Evolutionary conservation across 2,888 invertebrate genomes (phyloP).

Genomic region (Drosophila affinis): DNA sequence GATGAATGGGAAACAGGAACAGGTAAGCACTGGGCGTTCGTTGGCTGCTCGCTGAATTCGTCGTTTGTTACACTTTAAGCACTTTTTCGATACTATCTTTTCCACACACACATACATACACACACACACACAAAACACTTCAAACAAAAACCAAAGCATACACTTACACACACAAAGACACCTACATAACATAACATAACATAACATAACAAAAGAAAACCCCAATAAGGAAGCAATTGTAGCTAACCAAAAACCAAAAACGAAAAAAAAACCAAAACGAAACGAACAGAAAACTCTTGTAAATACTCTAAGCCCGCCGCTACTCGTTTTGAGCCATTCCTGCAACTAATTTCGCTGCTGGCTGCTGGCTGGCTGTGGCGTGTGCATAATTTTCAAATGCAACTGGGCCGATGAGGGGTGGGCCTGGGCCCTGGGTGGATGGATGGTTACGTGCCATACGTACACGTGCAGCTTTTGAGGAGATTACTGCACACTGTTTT

Average conservation of each 20-base stretch:
- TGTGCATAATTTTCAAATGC: slow-evolving; percentile 46
- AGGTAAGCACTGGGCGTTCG: slow-evolving; percentile 68
- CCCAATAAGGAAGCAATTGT: slow-evolving; percentile 65
- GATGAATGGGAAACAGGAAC: slow-evolving; percentile 63
- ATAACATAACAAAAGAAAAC: slow-evolving; percentile 40
- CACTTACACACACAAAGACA: slow-evolving; percentile 35
- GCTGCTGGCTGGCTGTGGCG: slow-evolving; percentile 12
- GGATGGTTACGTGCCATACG: slow-evolving; percentile 3
- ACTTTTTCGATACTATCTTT: slow-evolving; percentile 75
- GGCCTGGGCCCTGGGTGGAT: slow-evolving; percentile 1
- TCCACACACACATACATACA: slow-evolving; percentile 47
- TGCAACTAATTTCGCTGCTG: slow-evolving; percentile 31
- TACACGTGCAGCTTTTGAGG: slow-evolving; percentile 17
- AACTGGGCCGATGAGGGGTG: slow-evolving; percentile 9
- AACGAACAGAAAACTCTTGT: slow-evolving; percentile 52
- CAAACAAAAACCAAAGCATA: slow-evolving; percentile 22
- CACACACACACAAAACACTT: slow-evolving; percentile 26
- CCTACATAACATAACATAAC: slow-evolving; percentile 29
- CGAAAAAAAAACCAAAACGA: slow-evolving; percentile 7
- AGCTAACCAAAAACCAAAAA: slow-evolving; percentile 21
- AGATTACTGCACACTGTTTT: slow-evolving; percentile 43
- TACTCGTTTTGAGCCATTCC: slow-evolving; percentile 47
- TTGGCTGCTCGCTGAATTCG: slow-evolving; percentile 57
- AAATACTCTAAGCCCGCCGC: slow-evolving; percentile 66
- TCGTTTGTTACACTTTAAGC: slow-evolving; percentile 73